Percentiles rank a stretch among this genome's conserved stretches.
These are phyloP conservation scores for Dolichomitus sp. DNA, from an alignment of 2,888 invertebrate species.

Conservation along the genomic window DNA sequence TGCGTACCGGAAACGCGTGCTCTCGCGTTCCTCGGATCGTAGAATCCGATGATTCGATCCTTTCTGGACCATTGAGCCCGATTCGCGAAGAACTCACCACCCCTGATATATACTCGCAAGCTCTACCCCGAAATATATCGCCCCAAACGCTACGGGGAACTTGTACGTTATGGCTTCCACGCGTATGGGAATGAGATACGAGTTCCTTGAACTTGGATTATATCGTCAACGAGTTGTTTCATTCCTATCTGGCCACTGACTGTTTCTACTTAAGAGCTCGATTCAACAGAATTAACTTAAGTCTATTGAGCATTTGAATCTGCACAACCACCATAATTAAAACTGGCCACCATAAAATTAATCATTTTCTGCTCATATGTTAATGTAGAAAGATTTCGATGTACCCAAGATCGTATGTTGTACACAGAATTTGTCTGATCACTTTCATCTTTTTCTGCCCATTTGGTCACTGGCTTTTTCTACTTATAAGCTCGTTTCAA, in stretches of 20 bases:
- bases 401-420: too few species aligned
- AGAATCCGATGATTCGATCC: conserved; percentile 80
- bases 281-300: background rate
- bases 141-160: conserved; percentile 63
- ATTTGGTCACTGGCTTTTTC: too few species aligned
- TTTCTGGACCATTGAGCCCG: conserved; percentile 82
- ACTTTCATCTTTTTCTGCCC: too few species aligned
- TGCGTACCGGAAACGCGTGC: conserved; percentile 71
- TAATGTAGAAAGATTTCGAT: too few species aligned
- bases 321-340: background rate
- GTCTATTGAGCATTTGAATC: background rate
- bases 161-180: conserved; percentile 17
- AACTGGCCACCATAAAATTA: too few species aligned
- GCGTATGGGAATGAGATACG: conserved; percentile 33
- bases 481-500: too few species aligned
- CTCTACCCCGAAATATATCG: conserved; percentile 74
- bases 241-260: background rate
- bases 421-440: too few species aligned
- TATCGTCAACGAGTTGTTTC: background rate
- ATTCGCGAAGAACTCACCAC: conserved; percentile 72
- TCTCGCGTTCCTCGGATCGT: conserved; percentile 40
- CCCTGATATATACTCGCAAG: conserved; percentile 43
- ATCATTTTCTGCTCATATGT: too few species aligned
- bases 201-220: conserved; percentile 14
- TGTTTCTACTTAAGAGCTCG: background rate